These are phyloP conservation scores for Varanus komodoensis DNA, from an alignment of 2,113 vertebrate species.

Conservation along the genomic window DNA sequence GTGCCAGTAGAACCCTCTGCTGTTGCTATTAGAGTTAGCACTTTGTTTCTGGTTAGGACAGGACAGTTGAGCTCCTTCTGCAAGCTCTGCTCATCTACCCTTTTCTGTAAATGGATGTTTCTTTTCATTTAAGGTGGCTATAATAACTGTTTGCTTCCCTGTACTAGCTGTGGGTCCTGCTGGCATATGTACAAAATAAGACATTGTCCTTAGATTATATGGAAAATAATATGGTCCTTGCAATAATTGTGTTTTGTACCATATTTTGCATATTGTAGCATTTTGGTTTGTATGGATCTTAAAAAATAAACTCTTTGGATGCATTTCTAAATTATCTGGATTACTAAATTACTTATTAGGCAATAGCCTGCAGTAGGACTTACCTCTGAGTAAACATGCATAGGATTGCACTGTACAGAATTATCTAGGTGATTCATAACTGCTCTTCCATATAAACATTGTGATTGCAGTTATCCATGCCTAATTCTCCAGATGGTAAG, in stretches of 20 bases:
- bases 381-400: neutral
- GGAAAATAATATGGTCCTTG: neutral
- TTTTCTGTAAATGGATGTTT: too few relatives aligned
- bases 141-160: too few relatives aligned
- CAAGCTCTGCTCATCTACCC: too few relatives aligned
- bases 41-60: too few relatives aligned
- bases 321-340: neutral
- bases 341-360: neutral
- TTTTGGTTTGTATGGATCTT: slow-evolving; percentile 23
- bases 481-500: slow-evolving; percentile 55
- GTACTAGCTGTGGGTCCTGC: too few relatives aligned
- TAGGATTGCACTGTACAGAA: slow-evolving; percentile 4
- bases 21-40: too few relatives aligned
- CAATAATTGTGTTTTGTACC: slow-evolving; percentile 40
- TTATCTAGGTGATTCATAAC: neutral
- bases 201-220: neutral
- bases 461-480: neutral
- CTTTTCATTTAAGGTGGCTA: too few relatives aligned
- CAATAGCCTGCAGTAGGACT: neutral
- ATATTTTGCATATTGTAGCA: slow-evolving; percentile 53
- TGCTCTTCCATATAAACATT: slow-evolving; percentile 12
- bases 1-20: too few relatives aligned
- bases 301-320: neutral
- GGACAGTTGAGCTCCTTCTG: too few relatives aligned
- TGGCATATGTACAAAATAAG: too few relatives aligned